Base-by-base conservation (phyloP, 2,888 invertebrate species). In the Hypsopygia costalis region DNA sequence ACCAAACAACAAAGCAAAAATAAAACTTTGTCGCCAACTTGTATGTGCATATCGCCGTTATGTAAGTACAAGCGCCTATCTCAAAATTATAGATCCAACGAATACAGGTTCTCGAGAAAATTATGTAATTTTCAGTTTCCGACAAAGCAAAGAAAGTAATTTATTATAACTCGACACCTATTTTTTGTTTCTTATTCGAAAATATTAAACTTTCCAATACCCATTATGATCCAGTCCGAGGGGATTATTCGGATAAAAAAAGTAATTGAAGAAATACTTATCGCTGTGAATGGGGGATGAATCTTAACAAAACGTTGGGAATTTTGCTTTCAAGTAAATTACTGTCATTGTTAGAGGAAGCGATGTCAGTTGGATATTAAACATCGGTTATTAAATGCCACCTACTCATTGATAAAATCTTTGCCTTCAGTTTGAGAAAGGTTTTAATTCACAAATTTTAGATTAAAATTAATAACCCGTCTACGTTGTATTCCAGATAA, bases 1-100 rank as follows among this genome's bases (percentile, higher is more conserved):
- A 74, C 63, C 56, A 62, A 62, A 76, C 72, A 78, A 76, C 77
- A 79, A 73, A 72, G 70, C 71, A 70, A 72, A 75, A 75, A 75
- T 67, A 73, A 69, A 74, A 66, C 63, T 61, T 65, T 62, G 45
- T 52, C 52, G 47, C 46, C 48, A 46, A 54, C 56, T 61, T 55
- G 47, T 50, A 49, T 47, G 50, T 32, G 11, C 41, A 37, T 45
- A 32, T 21, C 28, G 31, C 29, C 36, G n/a, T 36, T 44, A 45
- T 40, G 40, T 44, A 43, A 41, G 25, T 25, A 25, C 25, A 25
- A 7, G 25, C 16, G 16, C 20, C 47, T 46, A 49, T 44, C 46
- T 12, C 21, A 35, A 12, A 11, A n/a, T 12, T 9, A 27, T 12
- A 7, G 6, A n/a, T 16, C n/a, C 6, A 8, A 10, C 11, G 7